Evolutionary conservation across 2,113 vertebrate genomes (phyloP).

Genomic region (Desmodus rotundus): DNA sequence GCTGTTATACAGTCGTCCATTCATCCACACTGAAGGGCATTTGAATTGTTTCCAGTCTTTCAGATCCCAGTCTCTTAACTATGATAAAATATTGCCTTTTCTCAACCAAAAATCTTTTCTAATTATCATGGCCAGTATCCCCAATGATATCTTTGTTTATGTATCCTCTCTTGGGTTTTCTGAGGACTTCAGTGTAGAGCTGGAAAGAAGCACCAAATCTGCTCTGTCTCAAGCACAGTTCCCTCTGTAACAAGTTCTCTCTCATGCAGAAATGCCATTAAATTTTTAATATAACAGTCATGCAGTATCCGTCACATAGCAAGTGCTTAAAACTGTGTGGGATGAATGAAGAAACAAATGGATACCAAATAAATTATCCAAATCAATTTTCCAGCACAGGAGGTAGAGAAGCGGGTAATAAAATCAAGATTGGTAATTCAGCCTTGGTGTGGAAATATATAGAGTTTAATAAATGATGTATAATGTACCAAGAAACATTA

Average conservation of each 20-base stretch:
- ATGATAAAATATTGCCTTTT: neutral
- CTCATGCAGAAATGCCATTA: neutral
- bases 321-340: neutral
- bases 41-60: neutral
- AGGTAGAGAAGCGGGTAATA: neutral
- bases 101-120: neutral
- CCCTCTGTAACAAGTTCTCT: neutral
- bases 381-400: slow-evolving; percentile 7
- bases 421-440: neutral
- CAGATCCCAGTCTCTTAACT: neutral
- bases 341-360: slow-evolving; percentile 16
- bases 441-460: neutral
- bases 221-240: neutral
- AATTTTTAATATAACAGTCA: slow-evolving; percentile 17
- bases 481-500: neutral
- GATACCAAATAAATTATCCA: slow-evolving; percentile 16
- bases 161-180: neutral
- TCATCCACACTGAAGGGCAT: neutral
- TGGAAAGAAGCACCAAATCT: neutral
- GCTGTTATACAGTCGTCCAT: neutral
- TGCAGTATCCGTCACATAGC: neutral
- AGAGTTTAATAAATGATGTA: neutral
- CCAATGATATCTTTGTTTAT: neutral
- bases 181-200: neutral
- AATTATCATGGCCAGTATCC: neutral